phyloP scores from a whole-genome alignment of 37 sponge, comb jelly and placozoan species.

The Beroe forskalii region DNA sequence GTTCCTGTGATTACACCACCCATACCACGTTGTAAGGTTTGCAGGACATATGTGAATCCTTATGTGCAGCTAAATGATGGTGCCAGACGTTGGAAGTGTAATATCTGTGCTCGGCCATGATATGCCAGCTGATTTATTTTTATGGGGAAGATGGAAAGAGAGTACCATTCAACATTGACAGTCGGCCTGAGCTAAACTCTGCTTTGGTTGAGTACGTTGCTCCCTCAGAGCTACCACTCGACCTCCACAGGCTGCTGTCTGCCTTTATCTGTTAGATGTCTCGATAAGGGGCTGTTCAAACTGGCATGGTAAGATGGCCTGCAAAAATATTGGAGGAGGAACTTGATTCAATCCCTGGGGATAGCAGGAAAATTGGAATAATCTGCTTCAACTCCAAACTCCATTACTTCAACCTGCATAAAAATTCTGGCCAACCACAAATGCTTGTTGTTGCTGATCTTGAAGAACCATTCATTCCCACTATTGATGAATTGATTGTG shows the following conservation, averaged over 20 bases:
- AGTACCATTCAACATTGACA: slow-evolving; percentile 23
- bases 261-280: slow-evolving; percentile 88
- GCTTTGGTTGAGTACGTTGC: slow-evolving; percentile 90
- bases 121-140: slow-evolving; percentile 61
- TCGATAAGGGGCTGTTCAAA: slow-evolving; percentile 73
- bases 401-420: slow-evolving; percentile 91
- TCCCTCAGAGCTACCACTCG: slow-evolving; percentile 89
- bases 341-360: slow-evolving; percentile 82
- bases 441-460: slow-evolving; percentile 87
- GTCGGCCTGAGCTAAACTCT: slow-evolving; percentile 72
- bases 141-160: slow-evolving; percentile 61
- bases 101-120: slow-evolving; percentile 90
- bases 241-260: slow-evolving; percentile 92
- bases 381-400: slow-evolving; percentile 80
- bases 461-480: slow-evolving; percentile 87
- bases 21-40: slow-evolving; percentile 85
- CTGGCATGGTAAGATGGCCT: slow-evolving; percentile 71
- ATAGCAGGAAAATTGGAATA: slow-evolving; percentile 87
- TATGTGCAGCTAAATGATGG: slow-evolving; percentile 78
- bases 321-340: slow-evolving; percentile 76
- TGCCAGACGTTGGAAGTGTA: slow-evolving; percentile 89
- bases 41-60: slow-evolving; percentile 96
- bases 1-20: slow-evolving; percentile 64
- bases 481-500: slow-evolving; percentile 84
- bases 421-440: slow-evolving; percentile 81